phyloP scores from a whole-genome alignment of 2,888 invertebrate genomes.

The Trichogramma dendrolimi region DNA sequence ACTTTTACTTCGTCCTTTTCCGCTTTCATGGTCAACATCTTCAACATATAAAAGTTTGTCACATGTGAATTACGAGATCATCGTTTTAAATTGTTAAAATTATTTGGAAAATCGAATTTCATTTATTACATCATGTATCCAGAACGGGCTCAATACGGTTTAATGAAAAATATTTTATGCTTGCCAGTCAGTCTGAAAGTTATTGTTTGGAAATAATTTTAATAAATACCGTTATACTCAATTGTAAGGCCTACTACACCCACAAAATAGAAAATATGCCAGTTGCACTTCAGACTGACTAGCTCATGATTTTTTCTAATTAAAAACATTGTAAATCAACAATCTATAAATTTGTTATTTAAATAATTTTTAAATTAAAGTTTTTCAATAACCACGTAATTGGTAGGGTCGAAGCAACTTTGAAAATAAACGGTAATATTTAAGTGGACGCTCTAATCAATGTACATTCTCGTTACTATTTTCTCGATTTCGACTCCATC shows the following conservation, averaged over 20 bases:
- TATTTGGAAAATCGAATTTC: too few relatives aligned
- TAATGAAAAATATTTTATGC: background rate
- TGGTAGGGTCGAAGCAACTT: constrained; percentile 18
- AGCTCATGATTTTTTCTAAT: too few relatives aligned
- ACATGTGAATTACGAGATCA: background rate
- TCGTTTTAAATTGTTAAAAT: constrained; percentile 13
- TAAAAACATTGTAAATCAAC: too few relatives aligned
- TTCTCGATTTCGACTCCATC: background rate
- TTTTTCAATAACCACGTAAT: constrained; percentile 4
- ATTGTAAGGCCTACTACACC: too few relatives aligned
- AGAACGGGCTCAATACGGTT: constrained; percentile 46
- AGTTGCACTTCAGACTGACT: too few relatives aligned
- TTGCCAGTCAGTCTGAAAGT: too few relatives aligned
- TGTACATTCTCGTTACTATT: too few relatives aligned
- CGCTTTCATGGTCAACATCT: constrained; percentile 22
- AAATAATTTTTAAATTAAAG: background rate
- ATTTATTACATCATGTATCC: constrained; percentile 40
- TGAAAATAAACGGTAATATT: background rate
- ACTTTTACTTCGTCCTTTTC: constrained; percentile 18
- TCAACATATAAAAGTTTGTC: background rate
- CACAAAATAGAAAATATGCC: too few relatives aligned
- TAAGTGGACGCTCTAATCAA: too few relatives aligned
- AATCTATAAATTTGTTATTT: background rate
- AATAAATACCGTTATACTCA: too few relatives aligned
- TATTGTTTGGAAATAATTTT: too few relatives aligned